Base-by-base conservation (phyloP, 2,113 vertebrate genomes). In the Hemiprocne comata region DNA sequence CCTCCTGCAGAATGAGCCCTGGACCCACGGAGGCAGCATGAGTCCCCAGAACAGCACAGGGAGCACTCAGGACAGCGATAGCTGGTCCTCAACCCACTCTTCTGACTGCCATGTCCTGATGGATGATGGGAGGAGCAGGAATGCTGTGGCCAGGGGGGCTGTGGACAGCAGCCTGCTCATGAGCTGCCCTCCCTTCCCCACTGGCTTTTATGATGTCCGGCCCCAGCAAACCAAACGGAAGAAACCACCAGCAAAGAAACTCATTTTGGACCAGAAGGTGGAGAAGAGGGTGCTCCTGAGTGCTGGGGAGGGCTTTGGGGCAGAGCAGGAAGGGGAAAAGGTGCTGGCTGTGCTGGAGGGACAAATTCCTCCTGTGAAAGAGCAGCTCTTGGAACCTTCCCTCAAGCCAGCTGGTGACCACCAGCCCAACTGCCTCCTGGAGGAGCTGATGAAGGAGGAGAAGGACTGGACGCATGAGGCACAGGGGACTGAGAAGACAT, bases 11-110 rank as follows among this genome's bases (percentile, higher is more conserved):
- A 93, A 99, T 97, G 99, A 99, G 95, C 98, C 98, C 36, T 98
- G 97, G 96, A 79, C 98, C 40, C 97, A 99, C 3, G 97, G 99
- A 85, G 99, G 98, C 96, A 99, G 98, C 94, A 99, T 99, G 94
- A 99, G 99, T 76, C 99, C 99, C 4, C 99, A 99, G 26, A 99
- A 99, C 97, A 99, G 99, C 96, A 99, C 99, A 0, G 99, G 99
- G 46, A 99, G 99, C 96, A 99, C 99, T 33, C 97, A 98, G 28
- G 99, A 99, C 97, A 99, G 99, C 1, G 99, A 99, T 6, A 98
- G 99, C 90, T 99, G 99, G 97, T 98, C 98, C 11, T 97, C 97
- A 0, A 97, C 96, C 24, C 97, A 93, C 42, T 97, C 94, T 55
- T 96, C 91, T 0, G 97, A 97, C 53, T 85, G 81, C 62, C 95